Base-by-base conservation (phyloP, 2,113 vertebrate genomes). In the Leptodactylus fuscus region DNA sequence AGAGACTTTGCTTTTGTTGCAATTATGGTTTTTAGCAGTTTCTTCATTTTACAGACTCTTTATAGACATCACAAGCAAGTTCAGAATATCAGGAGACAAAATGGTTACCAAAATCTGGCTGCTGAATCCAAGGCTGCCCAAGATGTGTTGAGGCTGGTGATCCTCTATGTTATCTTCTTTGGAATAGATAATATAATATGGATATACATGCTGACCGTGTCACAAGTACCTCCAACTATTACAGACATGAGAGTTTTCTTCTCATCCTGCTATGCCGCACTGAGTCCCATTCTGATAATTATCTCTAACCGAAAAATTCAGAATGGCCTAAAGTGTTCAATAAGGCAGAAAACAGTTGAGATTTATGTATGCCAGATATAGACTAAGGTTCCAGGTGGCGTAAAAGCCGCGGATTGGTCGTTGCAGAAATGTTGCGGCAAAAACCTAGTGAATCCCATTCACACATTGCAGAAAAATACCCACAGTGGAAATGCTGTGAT, bases 171-270 rank as follows among this genome's bases (percentile, higher is more conserved):
- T 5, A 86, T 95, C 41, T 94, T 95, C 82, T 95, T 95, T 22
- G 93, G 94, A 49, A 93, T 95, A 16, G 94, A 95, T 55, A 95
- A 95, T 6, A 85, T 93, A 1, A 95, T 95, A 89, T 95, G 93
- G 94, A 94, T 95, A 86, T 94, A 95, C 89, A 95, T 95, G 95
- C 88, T 95, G 89, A 95, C 93, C 0, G 91, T 93, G 83, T 34
- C 91, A 0, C 92, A 92, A 86, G 94, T 95, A 48, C 90, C 93
- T 1, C 91, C 92, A 0, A 90, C 93, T 38, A 91, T 95, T 82
- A 92, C 92, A 3, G 94, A 95, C 69, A 94, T 95, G 93, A 92
- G 92, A 80, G 91, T 95, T 73, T 95, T 95, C 83, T 95, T 94
- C 87, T 95, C 95, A 8, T 94, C 94, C n/a, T 94, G 93, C 80